These are phyloP conservation scores for Mystacornis crossleyi DNA, from an alignment of 2,113 vertebrate genomes.

Conservation along the genomic window DNA sequence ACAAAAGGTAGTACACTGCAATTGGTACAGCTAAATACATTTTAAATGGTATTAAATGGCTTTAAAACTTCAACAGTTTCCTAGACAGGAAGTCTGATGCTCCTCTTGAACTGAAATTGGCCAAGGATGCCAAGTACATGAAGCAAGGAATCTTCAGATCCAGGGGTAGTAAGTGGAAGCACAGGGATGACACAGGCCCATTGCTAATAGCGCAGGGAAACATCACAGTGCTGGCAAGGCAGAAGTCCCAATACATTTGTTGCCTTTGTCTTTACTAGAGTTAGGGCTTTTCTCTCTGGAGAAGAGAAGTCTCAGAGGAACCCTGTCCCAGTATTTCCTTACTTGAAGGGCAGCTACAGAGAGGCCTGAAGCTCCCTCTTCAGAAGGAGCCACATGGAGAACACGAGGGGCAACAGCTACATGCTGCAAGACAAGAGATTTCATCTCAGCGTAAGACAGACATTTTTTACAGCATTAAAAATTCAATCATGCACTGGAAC, in stretches of 20 bases:
- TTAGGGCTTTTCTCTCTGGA: neutral
- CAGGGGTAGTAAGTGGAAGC: neutral
- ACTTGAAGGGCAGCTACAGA: neutral
- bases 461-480: neutral
- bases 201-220: neutral
- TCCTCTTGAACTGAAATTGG: neutral
- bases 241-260: neutral
- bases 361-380: neutral
- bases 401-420: neutral
- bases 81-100: neutral
- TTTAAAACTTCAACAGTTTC: neutral
- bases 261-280: neutral
- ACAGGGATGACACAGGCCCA: neutral
- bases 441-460: neutral
- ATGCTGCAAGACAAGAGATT: neutral
- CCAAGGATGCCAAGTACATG: neutral
- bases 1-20: neutral
- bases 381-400: neutral
- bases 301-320: neutral
- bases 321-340: neutral
- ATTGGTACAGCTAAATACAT: neutral
- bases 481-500: neutral
- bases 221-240: neutral
- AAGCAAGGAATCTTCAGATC: neutral
- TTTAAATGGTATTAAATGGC: neutral